These are phyloP conservation scores for Drosophila suzukii DNA, from an alignment of 1,140 invertebrate species.

Conservation along the genomic window DNA sequence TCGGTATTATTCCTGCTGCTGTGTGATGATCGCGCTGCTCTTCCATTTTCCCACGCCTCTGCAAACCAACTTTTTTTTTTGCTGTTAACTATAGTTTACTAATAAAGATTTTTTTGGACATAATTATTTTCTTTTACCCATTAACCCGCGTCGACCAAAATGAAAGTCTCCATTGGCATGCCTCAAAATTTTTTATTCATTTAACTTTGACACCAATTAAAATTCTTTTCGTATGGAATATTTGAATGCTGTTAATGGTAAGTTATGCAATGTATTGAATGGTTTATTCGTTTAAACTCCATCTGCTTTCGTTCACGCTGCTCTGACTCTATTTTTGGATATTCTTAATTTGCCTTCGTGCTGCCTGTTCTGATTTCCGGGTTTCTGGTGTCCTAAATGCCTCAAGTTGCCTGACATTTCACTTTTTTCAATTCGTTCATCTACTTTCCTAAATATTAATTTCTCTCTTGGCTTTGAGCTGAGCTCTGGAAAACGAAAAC, in stretches of 20 bases:
- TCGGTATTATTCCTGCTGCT: slow-evolving; percentile 66
- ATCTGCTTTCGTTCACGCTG: background rate
- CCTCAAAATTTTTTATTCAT: slow-evolving; percentile 20
- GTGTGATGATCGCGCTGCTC: slow-evolving; percentile 62
- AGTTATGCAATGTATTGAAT: background rate
- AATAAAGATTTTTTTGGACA: slow-evolving; percentile 44
- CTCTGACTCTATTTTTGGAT: background rate
- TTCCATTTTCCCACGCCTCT: slow-evolving; percentile 52
- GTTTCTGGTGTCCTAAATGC: slow-evolving; percentile 1
- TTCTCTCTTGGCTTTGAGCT: slow-evolving; percentile 29
- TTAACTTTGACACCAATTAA: slow-evolving; percentile 58
- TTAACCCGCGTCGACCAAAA: background rate
- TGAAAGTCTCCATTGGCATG: background rate
- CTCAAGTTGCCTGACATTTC: background rate
- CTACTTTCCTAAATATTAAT: slow-evolving; percentile 10
- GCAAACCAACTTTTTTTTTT: slow-evolving; percentile 27
- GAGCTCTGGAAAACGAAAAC: slow-evolving; percentile 30
- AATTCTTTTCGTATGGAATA: slow-evolving; percentile 20
- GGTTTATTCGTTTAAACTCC: background rate
- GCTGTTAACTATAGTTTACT: slow-evolving; percentile 27
- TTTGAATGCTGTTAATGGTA: slow-evolving; percentile 14
- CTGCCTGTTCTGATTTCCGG: slow-evolving; percentile 6
- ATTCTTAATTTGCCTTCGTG: background rate
- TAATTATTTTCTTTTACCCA: background rate
- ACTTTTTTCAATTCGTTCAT: slow-evolving; percentile 4